Conservation (phyloP, 2,113 vertebrate genomes). For the Theristicus caerulescens region DNA sequence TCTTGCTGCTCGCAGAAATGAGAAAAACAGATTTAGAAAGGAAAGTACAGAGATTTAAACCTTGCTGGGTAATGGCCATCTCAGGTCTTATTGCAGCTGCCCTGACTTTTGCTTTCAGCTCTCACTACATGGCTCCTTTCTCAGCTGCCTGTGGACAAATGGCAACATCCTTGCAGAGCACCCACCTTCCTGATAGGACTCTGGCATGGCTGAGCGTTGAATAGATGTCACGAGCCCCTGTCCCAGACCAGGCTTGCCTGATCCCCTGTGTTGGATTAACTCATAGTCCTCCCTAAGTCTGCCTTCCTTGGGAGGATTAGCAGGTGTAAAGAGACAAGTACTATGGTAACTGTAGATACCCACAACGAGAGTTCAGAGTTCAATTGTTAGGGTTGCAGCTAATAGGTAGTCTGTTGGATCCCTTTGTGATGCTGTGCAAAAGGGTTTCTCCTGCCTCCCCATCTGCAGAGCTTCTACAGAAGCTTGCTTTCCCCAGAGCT, state of each 20-base stretch:
- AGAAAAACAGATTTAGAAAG: neutral
- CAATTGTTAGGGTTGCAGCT: neutral
- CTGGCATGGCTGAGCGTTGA: neutral
- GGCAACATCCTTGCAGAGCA: neutral
- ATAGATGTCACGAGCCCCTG: neutral
- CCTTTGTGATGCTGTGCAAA: neutral
- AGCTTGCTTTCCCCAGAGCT: neutral
- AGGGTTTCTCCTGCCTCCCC: neutral
- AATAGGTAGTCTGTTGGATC: neutral
- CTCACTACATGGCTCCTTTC: neutral
- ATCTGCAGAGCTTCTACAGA: neutral
- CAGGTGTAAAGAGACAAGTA: neutral
- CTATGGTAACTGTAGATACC: neutral
- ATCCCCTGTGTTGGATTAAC: neutral
- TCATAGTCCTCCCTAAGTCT: neutral
- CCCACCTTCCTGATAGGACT: neutral
- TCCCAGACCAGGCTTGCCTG: neutral
- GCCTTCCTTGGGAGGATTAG: neutral
- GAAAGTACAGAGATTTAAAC: neutral
- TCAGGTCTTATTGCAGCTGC: neutral
- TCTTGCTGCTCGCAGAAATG: neutral
- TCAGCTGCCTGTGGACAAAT: neutral
- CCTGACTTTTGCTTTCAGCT: neutral
- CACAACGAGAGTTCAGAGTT: neutral
- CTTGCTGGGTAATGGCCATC: neutral